Evolutionary conservation across 1,140 invertebrate genomes (phyloP).

Genomic region (Drosophila setifemur): DNA sequence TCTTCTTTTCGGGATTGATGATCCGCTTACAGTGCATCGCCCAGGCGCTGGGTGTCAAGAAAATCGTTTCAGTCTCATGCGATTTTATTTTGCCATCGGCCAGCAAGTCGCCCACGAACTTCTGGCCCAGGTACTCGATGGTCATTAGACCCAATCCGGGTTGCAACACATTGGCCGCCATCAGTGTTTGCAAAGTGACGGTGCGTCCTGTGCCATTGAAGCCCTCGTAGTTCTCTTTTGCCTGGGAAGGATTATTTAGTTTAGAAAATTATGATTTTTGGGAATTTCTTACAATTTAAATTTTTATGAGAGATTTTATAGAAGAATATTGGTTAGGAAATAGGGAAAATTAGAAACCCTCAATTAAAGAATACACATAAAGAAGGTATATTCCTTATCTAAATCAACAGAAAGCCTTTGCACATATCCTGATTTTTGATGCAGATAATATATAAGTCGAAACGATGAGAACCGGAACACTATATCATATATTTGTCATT

Average conservation of each 20-base stretch:
- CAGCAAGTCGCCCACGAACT: constrained; percentile 93
- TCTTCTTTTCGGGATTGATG: constrained; percentile 95
- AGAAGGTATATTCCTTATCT: too few species aligned
- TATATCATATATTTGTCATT: too few species aligned
- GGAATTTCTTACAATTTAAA: too few species aligned
- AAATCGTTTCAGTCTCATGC: constrained; percentile 93
- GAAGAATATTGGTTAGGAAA: too few species aligned
- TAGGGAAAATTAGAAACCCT: too few species aligned
- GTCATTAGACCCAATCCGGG: constrained; percentile 91
- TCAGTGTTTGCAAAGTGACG: constrained; percentile 92
- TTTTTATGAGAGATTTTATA: too few species aligned
- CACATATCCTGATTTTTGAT: too few species aligned
- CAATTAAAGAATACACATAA: too few species aligned
- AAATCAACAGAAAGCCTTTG: too few species aligned
- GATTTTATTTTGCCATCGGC: constrained; percentile 94
- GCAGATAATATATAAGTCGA: too few species aligned
- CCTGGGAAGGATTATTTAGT: constrained; percentile 18
- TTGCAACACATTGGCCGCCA: constrained; percentile 91
- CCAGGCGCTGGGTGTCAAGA: constrained; percentile 95
- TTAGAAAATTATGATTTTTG: not conserved
- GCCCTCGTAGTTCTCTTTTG: constrained; percentile 80
- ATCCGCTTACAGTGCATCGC: constrained; percentile 95
- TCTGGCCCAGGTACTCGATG: constrained; percentile 95
- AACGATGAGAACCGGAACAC: too few species aligned
- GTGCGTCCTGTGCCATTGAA: constrained; percentile 85